Evolutionary conservation across 2,113 vertebrate species (phyloP).

Genomic region (Motacilla alba): DNA sequence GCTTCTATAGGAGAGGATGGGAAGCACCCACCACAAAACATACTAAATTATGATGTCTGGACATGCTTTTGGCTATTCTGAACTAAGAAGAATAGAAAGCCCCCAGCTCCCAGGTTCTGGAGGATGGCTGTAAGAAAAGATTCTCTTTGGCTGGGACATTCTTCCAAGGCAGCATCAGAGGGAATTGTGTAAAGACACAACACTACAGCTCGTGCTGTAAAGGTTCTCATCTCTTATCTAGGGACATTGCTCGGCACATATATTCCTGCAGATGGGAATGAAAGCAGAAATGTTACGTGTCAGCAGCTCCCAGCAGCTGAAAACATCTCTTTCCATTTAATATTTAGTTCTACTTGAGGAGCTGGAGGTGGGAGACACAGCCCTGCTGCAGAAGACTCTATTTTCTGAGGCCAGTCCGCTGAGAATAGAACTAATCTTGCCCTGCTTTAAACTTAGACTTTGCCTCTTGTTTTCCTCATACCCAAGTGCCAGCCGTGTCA

Average conservation of each 20-base stretch:
- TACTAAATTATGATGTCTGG: neutral
- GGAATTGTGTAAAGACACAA: neutral
- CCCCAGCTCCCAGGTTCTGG: neutral
- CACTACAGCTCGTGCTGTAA: neutral
- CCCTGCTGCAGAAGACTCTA: neutral
- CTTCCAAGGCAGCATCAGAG: neutral
- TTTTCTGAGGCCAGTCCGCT: neutral
- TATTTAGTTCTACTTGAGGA: neutral
- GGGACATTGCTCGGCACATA: neutral
- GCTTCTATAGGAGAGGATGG: neutral
- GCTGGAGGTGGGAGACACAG: neutral
- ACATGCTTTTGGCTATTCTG: neutral
- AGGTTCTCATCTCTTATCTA: neutral
- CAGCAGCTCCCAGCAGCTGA: constrained; percentile 9
- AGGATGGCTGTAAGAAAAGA: neutral
- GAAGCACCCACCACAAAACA: neutral
- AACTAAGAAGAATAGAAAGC: neutral
- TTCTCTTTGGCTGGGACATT: neutral
- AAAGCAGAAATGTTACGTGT: neutral
- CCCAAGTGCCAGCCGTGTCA: neutral
- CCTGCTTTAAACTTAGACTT: neutral
- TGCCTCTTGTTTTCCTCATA: neutral
- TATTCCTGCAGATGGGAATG: neutral
- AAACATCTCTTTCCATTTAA: neutral
- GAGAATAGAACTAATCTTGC: neutral